Percentiles rank a stretch among this genome's conserved stretches.
Conservation (phyloP, 2,797 vertebrate species). For the Leptodactylus fallax region DNA sequence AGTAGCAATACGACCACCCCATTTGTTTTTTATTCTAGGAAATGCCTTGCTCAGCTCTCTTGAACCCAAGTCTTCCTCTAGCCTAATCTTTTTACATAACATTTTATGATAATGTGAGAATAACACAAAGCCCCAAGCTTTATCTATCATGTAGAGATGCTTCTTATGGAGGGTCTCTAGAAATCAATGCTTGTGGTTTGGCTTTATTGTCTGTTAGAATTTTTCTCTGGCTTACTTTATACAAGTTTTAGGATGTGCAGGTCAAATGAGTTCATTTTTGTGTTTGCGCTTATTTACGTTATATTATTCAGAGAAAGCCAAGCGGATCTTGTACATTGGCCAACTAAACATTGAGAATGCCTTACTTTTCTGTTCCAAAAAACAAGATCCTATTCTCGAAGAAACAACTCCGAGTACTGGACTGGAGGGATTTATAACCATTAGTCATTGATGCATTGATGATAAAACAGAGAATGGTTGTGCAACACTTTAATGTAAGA, state of each 20-base stretch:
- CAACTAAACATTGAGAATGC: background rate
- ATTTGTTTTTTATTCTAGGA: background rate
- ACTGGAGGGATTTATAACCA: background rate
- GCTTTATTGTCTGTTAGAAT: background rate
- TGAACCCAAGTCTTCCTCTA: background rate
- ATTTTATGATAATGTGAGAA: background rate
- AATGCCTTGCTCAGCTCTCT: no score
- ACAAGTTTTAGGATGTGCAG: background rate
- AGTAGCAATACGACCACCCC: background rate
- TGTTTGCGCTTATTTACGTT: conserved; percentile 15
- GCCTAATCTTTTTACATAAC: background rate
- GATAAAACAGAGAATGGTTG: background rate
- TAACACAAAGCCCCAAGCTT: background rate
- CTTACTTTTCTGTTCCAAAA: background rate
- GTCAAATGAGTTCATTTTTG: conserved; percentile 15
- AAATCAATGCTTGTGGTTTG: conserved; percentile 1
- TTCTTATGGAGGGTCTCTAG: background rate
- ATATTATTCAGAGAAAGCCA: conserved; percentile 20
- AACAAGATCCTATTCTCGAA: background rate
- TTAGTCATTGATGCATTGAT: background rate
- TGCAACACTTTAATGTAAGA: no score
- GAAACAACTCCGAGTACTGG: background rate
- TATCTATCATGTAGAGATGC: background rate
- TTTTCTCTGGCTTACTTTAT: conserved; percentile 5
- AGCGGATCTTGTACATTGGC: background rate